Conservation (phyloP, 2,888 invertebrate species). For the Perdita meconis region DNA sequence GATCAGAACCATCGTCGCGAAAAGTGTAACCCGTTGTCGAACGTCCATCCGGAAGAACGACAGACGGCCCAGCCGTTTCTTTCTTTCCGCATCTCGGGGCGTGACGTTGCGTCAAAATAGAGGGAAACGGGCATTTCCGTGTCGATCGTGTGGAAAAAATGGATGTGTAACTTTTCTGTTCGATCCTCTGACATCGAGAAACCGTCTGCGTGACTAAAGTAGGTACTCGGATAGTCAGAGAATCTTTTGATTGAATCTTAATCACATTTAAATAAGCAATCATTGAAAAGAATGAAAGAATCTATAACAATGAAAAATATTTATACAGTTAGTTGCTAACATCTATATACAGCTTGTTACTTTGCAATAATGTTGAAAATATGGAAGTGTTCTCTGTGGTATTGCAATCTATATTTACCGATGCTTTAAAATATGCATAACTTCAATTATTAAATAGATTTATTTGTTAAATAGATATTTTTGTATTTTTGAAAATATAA, state of each 20-base stretch:
- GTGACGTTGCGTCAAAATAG: slow-evolving; percentile 39
- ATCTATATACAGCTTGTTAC: too few species aligned
- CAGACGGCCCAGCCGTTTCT: slow-evolving; percentile 68
- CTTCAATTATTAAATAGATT: too few species aligned
- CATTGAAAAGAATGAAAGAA: too few species aligned
- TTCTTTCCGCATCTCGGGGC: slow-evolving; percentile 37
- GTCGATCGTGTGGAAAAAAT: not conserved
- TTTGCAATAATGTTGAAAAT: too few species aligned
- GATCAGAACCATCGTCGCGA: slow-evolving; percentile 71
- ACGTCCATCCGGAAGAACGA: slow-evolving; percentile 79
- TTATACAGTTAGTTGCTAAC: too few species aligned
- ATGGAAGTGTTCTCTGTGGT: too few species aligned
- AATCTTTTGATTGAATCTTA: not conserved
- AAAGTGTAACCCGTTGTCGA: slow-evolving; percentile 81
- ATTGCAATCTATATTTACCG: too few species aligned
- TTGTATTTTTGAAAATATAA: too few species aligned
- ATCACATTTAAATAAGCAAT: not conserved
- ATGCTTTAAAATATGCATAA: too few species aligned
- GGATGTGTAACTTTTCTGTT: not conserved
- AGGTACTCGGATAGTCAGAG: not conserved
- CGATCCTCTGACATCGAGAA: not conserved
- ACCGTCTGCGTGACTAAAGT: not conserved
- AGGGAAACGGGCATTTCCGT: slow-evolving; percentile 32
- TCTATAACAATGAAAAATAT: too few species aligned
- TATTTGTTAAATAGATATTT: too few species aligned